phyloP scores from a whole-genome alignment of 2,797 vertebrate species.

The Phoebastria nigripes region DNA sequence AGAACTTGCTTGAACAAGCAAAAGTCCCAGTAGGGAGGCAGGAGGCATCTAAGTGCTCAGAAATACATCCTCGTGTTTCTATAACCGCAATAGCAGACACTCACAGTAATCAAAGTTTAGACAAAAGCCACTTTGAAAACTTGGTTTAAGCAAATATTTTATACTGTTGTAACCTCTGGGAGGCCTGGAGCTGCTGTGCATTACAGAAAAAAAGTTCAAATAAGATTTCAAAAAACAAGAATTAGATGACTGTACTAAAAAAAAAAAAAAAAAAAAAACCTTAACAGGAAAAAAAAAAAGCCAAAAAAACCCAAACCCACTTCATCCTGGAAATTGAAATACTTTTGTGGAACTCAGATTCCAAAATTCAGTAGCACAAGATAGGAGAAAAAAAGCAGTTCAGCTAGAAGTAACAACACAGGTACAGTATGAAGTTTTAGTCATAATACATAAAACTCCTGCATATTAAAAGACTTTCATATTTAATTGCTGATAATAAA shows the following conservation, averaged over 20 bases:
- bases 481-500: neutral
- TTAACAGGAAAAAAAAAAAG: fast-evolving
- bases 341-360: neutral
- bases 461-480: neutral
- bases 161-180: neutral
- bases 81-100: neutral
- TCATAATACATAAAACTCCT: neutral
- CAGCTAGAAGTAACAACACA: neutral
- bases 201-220: neutral
- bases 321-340: neutral
- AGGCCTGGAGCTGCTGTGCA: neutral
- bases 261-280: too few species aligned
- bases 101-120: neutral
- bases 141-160: neutral
- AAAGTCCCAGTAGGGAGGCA: neutral
- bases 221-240: neutral
- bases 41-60: neutral
- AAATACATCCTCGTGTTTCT: neutral
- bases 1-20: neutral
- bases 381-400: neutral
- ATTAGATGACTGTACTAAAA: neutral
- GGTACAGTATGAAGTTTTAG: neutral
- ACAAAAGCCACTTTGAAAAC: neutral
- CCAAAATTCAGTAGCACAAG: neutral
- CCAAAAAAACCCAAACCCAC: fast-evolving